A percentile compares a stretch with the other conserved stretches of the same genome.
Conservation (phyloP, 2,888 invertebrate species). For the Crocallis elinguaria region DNA sequence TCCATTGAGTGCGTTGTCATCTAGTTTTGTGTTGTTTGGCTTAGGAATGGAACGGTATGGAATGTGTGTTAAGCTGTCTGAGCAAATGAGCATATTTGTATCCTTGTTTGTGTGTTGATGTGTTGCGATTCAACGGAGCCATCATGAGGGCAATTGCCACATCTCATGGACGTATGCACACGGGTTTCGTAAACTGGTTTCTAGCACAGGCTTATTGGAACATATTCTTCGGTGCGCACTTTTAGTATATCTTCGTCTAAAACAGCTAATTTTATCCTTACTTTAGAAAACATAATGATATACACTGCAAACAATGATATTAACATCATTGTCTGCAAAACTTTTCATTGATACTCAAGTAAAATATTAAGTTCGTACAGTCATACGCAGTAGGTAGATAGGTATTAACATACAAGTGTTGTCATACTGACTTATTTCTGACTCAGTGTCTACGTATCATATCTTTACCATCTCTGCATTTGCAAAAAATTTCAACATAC, state of each 20-base stretch:
- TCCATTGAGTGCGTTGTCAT: slow-evolving; percentile 44
- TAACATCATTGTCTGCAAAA: too few species aligned
- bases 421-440: slow-evolving; percentile 8
- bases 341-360: not conserved
- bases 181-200: slow-evolving; percentile 41
- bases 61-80: slow-evolving; percentile 38
- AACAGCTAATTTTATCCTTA: not conserved
- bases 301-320: too few species aligned
- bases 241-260: not conserved
- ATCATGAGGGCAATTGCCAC: slow-evolving; percentile 41
- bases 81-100: slow-evolving; percentile 31
- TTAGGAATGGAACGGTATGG: slow-evolving; percentile 46
- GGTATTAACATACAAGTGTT: slow-evolving; percentile 15
- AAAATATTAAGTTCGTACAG: not conserved
- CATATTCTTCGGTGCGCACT: slow-evolving; percentile 25
- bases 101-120: slow-evolving; percentile 32
- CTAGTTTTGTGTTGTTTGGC: slow-evolving; percentile 51
- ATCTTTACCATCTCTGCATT: slow-evolving; percentile 1
- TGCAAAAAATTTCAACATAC: not conserved
- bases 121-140: slow-evolving; percentile 32
- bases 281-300: not conserved
- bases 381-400: slow-evolving; percentile 1
- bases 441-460: slow-evolving; percentile 11
- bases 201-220: slow-evolving; percentile 32
- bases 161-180: slow-evolving; percentile 40